Base-by-base conservation (phyloP, 2,797 vertebrate species). In the Choloepus didactylus region DNA sequence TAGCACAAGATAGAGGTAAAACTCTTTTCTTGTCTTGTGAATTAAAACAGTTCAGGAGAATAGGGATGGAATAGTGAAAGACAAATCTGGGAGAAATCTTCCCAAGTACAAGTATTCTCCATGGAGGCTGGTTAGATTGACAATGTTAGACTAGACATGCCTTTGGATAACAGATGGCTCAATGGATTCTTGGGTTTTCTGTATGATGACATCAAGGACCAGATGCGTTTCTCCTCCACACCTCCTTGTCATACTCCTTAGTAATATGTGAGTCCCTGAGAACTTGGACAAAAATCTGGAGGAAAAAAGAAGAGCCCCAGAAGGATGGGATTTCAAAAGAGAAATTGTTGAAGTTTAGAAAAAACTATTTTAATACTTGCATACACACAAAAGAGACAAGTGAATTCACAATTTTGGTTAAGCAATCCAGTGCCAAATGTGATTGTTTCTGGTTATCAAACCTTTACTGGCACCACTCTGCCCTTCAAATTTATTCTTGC, bases 331-430 rank as follows among this genome's bases (percentile, higher is more conserved):
- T 25, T 51, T 46, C n/a, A 2, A 54, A 35, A 66, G 27, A 60
- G 62, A 73, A 60, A 51, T 38, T 76, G 59, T 18, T 41, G 9
- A 3, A 38, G 9, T 81, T 44, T 19, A 82, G 82, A 44, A 44
- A 73, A 73, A 73, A 27, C 23, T 27, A 12, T 46, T 12, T 6
- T 73, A 46, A 73, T 44, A 27, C 41, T 46, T 46, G 3, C 44
- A 18, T 9, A 2, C 4, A 3, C 16, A 1, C 27, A 9, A 35
- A 35, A 5, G 49, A 60, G 16, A 29, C 4, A 2, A 2, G 0
- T 0, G 41, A 21, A 3, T 5, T 18, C n/a, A 41, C 4, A 1
- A 9, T 14, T 38, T 1, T 0, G 1, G 15, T 15, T 12, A 0
- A 4, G 5, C 27, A 72, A 15, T 56, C 54, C 3, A 0, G 25